Percentiles rank a stretch among this genome's conserved stretches.
These are phyloP conservation scores for Galagoides demidoff DNA, from an alignment of 2,797 vertebrate genomes.

Conservation along the genomic window DNA sequence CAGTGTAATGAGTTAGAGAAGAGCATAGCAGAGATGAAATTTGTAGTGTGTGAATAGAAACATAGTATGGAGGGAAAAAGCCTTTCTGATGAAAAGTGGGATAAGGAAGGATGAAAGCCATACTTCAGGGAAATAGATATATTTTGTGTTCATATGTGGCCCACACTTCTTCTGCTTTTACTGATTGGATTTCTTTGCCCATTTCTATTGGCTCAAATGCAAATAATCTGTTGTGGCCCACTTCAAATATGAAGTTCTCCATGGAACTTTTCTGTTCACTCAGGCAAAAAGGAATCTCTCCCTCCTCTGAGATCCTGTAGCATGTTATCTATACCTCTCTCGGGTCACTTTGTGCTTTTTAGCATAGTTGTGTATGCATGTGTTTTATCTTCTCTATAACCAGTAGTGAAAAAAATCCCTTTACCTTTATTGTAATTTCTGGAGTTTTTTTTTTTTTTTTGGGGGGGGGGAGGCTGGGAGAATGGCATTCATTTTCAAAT, in stretches of 20 bases:
- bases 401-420: background rate
- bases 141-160: background rate
- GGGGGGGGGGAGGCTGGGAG: too few species aligned
- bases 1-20: background rate
- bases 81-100: background rate
- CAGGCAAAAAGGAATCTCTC: background rate
- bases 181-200: background rate
- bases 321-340: background rate
- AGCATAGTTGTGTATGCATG: background rate
- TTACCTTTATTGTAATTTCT: background rate
- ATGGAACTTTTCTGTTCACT: background rate
- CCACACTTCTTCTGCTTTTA: background rate
- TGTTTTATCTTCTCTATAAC: background rate
- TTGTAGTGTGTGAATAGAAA: background rate
- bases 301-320: background rate
- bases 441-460: too few species aligned
- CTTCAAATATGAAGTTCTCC: conserved; percentile 16
- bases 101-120: background rate
- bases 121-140: background rate
- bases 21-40: background rate
- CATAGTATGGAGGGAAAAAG: background rate
- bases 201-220: background rate
- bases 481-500: too few species aligned
- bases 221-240: background rate
- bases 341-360: background rate